Evolutionary conservation across 1,140 invertebrate genomes (phyloP).

Genomic region (Ectropis grisescens): DNA sequence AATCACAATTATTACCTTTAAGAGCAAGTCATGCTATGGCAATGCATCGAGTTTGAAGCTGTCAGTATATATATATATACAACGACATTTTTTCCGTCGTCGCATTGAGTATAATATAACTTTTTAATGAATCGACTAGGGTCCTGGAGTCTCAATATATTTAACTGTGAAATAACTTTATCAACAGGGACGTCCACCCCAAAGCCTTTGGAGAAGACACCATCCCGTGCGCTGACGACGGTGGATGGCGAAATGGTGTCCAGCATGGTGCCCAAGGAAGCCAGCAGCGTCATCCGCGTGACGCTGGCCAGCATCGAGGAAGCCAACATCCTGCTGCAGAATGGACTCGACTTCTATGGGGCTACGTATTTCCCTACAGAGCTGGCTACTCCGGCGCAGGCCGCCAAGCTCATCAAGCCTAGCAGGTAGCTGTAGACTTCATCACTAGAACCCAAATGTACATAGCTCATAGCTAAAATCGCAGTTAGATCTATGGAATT

Average conservation of each 20-base stretch:
- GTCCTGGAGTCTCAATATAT: no score
- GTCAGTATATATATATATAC: no score
- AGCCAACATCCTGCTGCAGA: slow-evolving; percentile 83
- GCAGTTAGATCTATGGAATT: no score
- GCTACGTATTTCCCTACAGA: slow-evolving; percentile 89
- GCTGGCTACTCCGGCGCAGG: slow-evolving; percentile 73
- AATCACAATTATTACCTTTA: no score
- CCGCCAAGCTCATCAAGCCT: slow-evolving; percentile 68
- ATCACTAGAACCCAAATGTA: no score
- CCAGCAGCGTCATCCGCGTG: slow-evolving; percentile 76
- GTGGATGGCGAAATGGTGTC: slow-evolving; percentile 65
- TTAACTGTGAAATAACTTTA: no score
- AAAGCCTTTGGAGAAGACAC: slow-evolving; percentile 41
- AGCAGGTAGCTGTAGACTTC: slow-evolving; percentile 50
- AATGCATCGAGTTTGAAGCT: no score
- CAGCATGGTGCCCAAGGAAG: slow-evolving; percentile 69
- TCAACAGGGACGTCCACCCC: slow-evolving; percentile 50
- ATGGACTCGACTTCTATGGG: slow-evolving; percentile 87
- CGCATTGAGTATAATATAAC: slow-evolving; percentile 7
- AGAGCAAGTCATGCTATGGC: no score
- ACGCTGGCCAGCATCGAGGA: slow-evolving; percentile 86
- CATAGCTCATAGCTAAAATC: no score
- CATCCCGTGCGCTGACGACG: slow-evolving; percentile 56
- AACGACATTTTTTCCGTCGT: no score
- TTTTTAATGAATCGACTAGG: no score